These are phyloP conservation scores for Saccopteryx bilineata DNA, from an alignment of 2,113 vertebrate genomes.

Conservation along the genomic window DNA sequence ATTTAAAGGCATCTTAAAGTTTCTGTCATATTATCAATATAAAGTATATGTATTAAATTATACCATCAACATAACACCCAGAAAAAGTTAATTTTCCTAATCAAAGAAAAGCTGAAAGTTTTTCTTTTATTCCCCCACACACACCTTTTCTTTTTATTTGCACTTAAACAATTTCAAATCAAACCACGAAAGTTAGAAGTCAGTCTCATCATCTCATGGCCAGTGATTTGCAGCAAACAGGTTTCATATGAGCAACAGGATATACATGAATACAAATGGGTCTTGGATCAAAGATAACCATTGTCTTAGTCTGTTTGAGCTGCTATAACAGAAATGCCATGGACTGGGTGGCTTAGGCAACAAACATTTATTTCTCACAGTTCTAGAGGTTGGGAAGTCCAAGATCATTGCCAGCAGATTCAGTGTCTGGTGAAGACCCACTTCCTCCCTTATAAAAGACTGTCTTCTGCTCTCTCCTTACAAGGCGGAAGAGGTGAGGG, in stretches of 20 bases:
- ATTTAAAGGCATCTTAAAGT: background rate
- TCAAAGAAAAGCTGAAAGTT: background rate
- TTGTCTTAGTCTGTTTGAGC: background rate
- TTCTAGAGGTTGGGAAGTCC: background rate
- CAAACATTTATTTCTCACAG: background rate
- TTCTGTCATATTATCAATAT: background rate
- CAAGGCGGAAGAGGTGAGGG: background rate
- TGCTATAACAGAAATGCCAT: background rate
- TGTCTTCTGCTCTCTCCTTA: background rate
- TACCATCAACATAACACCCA: background rate
- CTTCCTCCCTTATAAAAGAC: background rate
- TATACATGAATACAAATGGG: background rate
- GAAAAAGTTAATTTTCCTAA: constrained; percentile 8
- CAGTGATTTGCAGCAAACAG: background rate
- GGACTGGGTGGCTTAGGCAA: background rate
- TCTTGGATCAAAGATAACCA: constrained; percentile 6
- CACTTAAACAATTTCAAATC: constrained; percentile 18
- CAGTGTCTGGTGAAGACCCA: background rate
- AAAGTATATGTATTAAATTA: background rate
- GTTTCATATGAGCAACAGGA: background rate
- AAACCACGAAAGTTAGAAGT: constrained; percentile 54
- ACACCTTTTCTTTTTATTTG: background rate
- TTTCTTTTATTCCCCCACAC: background rate
- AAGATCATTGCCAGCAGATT: background rate
- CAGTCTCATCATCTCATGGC: constrained; percentile 12